These are phyloP conservation scores for Colletes collaris DNA, from an alignment of 2,888 invertebrate species.

Conservation along the genomic window DNA sequence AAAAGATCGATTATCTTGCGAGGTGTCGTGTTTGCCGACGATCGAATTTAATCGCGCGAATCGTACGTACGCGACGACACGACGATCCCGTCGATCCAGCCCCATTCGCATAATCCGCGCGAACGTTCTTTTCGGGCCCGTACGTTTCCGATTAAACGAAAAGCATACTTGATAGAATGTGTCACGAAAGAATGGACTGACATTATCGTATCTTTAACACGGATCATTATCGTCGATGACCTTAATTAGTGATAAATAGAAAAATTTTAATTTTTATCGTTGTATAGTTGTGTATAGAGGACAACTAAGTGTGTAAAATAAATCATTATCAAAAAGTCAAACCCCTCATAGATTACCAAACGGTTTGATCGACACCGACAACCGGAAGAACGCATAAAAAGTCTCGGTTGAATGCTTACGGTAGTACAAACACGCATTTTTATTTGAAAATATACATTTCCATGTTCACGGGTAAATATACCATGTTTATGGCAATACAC, in stretches of 20 bases:
- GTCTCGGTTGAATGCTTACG: conserved; percentile 19
- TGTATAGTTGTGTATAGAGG: conserved; percentile 83
- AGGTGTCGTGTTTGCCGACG: conserved; percentile 16
- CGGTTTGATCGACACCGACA: neutral
- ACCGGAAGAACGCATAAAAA: neutral
- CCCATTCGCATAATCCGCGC: conserved; percentile 22
- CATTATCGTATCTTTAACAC: conserved; percentile 67
- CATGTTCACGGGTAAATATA: conserved; percentile 44
- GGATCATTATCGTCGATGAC: conserved; percentile 68
- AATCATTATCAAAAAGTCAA: conserved; percentile 77
- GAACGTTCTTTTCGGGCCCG: conserved; percentile 32
- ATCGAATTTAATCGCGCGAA: conserved; percentile 31
- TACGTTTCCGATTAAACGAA: conserved; percentile 44
- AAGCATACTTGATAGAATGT: conserved; percentile 51
- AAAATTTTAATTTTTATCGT: conserved; percentile 80
- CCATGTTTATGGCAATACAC: conserved; percentile 27
- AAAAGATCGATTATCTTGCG: conserved; percentile 14
- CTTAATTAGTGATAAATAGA: conserved; percentile 71
- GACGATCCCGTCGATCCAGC: too few species aligned
- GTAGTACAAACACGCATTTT: conserved; percentile 67
- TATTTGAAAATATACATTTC: conserved; percentile 76
- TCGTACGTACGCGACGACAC: conserved; percentile 1
- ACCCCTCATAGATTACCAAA: conserved; percentile 3
- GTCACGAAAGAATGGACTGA: conserved; percentile 64
- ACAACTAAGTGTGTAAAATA: conserved; percentile 82